Conservation (phyloP, 2,888 invertebrate genomes). For the Caenorhabditis sulstoni region DNA sequence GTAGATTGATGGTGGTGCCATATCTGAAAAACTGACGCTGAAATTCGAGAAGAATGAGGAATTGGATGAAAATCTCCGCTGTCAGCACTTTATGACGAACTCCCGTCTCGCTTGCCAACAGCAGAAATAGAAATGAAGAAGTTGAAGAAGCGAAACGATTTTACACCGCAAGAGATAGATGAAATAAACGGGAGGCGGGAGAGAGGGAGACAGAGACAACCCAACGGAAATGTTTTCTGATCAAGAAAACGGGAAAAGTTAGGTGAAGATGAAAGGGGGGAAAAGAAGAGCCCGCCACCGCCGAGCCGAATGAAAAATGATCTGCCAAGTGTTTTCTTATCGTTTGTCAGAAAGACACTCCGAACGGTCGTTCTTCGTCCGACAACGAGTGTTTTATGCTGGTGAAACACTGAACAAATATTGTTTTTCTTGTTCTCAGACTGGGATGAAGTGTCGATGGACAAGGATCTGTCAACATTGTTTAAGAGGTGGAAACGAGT, state of each 20-base stretch:
- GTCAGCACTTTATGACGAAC: constrained; percentile 2
- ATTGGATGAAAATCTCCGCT: neutral
- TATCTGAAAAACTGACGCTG: constrained; percentile 39
- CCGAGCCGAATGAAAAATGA: constrained; percentile 40
- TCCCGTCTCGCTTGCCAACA: constrained; percentile 9
- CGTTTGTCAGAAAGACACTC: neutral
- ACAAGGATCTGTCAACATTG: constrained; percentile 41
- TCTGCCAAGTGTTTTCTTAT: constrained; percentile 54
- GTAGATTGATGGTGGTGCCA: constrained; percentile 80
- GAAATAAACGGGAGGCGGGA: neutral
- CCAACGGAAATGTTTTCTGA: constrained; percentile 15
- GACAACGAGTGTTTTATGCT: neutral
- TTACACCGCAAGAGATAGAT: constrained; percentile 29
- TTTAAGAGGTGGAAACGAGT: constrained; percentile 15
- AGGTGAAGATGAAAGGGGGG: neutral
- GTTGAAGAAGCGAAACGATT: neutral
- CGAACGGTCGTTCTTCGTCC: constrained; percentile 36
- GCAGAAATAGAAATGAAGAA: neutral
- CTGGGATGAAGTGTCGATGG: constrained; percentile 4
- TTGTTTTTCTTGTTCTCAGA: constrained; percentile 10
- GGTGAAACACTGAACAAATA: constrained; percentile 36
- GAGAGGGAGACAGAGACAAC: too few relatives aligned
- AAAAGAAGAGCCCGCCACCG: neutral
- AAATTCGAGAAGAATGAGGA: neutral
- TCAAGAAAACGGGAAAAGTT: neutral